A percentile compares a stretch with the other conserved stretches of the same genome.
These are phyloP conservation scores for Sitobion miscanthi DNA, from an alignment of 1,140 invertebrate genomes.

Conservation along the genomic window DNA sequence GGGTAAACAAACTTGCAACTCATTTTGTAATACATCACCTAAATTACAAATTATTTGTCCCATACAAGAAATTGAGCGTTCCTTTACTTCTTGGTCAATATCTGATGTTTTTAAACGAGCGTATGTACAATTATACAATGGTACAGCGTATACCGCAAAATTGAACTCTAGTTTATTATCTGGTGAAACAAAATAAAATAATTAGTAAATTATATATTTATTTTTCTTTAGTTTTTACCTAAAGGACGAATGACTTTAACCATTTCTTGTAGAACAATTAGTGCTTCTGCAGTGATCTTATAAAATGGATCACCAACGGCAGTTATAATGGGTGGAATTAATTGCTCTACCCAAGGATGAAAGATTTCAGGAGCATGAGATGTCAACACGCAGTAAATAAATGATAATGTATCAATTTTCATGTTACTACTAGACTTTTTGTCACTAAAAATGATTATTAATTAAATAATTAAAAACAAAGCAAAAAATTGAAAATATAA, in stretches of 20 bases:
- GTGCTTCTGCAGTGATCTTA: conserved; percentile 95
- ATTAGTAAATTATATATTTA: not conserved
- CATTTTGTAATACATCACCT: conserved; percentile 78
- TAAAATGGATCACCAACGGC: conserved; percentile 96
- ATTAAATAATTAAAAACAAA: not conserved
- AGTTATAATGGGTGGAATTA: conserved; percentile 87
- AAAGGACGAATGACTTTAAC: conserved; percentile 93
- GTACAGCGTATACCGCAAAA: conserved; percentile 77
- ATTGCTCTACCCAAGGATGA: conserved; percentile 77
- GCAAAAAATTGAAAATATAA: not conserved
- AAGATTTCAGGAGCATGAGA: conserved; percentile 83
- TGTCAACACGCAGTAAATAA: conserved; percentile 85
- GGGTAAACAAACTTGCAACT: conserved; percentile 85
- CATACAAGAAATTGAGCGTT: conserved; percentile 96
- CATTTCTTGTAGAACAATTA: conserved; percentile 90
- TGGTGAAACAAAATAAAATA: conserved; percentile 58
- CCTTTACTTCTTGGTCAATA: conserved; percentile 98
- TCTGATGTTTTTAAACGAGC: conserved; percentile 90
- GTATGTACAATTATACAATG: conserved; percentile 86
- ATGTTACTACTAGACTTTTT: conserved; percentile 96
- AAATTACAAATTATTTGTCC: conserved; percentile 92
- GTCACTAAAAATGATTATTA: conserved; percentile 69
- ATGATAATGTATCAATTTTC: conserved; percentile 97
- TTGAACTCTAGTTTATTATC: conserved; percentile 72
- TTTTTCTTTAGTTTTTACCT: conserved; percentile 65